phyloP scores from a whole-genome alignment of 2,113 vertebrate genomes.

The Archocentrus centrarchus region DNA sequence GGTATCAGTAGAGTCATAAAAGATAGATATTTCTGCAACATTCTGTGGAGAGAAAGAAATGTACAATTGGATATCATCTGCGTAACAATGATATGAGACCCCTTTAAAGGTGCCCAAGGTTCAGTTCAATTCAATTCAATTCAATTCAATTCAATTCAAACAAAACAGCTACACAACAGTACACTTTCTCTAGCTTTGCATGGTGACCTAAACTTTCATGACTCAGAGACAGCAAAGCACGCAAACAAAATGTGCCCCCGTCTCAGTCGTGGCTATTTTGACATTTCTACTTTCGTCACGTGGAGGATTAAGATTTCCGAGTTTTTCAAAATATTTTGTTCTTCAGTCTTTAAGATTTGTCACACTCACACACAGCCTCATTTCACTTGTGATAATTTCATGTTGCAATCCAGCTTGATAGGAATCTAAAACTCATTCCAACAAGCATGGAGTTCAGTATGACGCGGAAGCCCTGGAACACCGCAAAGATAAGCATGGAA shows the following conservation, averaged over 20 bases:
- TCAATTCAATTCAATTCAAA: too few species aligned
- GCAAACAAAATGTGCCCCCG: background rate
- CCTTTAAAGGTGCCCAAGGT: too few species aligned
- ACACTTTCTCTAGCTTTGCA: background rate
- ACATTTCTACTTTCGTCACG: background rate
- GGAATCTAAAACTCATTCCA: background rate
- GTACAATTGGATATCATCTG: too few species aligned
- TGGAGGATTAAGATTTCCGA: conserved; percentile 31
- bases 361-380: background rate
- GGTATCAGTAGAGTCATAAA: too few species aligned
- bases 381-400: background rate
- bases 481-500: background rate
- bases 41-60: too few species aligned
- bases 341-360: conserved; percentile 22
- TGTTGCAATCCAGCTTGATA: conserved; percentile 1
- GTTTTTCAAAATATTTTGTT: conserved; percentile 35
- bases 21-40: too few species aligned
- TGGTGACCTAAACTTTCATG: background rate
- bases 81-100: too few species aligned
- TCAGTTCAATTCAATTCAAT: too few species aligned
- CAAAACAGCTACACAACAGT: background rate
- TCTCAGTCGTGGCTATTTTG: background rate
- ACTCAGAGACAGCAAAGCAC: background rate
- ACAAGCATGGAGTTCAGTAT: conserved; percentile 26
- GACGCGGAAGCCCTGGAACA: conserved; percentile 3